Conservation (phyloP, 1,140 invertebrate species). For the Drosophila jambulina region DNA sequence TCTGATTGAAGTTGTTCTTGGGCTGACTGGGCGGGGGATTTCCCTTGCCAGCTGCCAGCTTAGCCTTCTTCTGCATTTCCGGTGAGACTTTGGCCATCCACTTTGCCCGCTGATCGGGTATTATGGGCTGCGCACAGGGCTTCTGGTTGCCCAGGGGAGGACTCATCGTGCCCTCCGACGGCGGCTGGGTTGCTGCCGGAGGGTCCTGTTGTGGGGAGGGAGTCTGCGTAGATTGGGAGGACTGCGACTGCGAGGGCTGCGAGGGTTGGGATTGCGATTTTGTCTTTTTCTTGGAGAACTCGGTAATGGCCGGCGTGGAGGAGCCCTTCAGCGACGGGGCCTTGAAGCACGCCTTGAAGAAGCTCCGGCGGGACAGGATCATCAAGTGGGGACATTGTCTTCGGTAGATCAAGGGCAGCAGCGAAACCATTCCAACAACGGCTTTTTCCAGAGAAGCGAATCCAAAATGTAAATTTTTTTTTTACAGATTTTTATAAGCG, state of each 20-base stretch:
- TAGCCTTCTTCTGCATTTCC: slow-evolving; percentile 29
- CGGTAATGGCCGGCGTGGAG: slow-evolving; percentile 9
- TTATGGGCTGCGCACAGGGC: slow-evolving; percentile 9
- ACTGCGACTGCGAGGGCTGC: background rate
- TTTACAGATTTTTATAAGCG: slow-evolving; percentile 11
- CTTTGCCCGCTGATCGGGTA: slow-evolving; percentile 63
- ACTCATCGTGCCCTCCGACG: background rate
- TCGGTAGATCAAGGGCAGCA: slow-evolving; percentile 25
- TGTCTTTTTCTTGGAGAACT: slow-evolving; percentile 6
- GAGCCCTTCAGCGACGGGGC: slow-evolving; percentile 3
- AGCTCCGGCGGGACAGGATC: slow-evolving; percentile 28
- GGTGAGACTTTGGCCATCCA: slow-evolving; percentile 70
- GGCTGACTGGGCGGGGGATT: background rate
- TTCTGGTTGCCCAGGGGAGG: background rate
- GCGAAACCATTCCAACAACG: slow-evolving; percentile 36
- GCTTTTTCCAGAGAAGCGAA: background rate
- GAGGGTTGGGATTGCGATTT: background rate
- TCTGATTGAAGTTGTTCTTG: background rate
- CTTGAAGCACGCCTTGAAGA: slow-evolving; percentile 61
- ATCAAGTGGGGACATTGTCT: slow-evolving; percentile 1
- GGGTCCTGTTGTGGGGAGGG: background rate
- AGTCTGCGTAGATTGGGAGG: background rate
- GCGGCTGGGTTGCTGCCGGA: background rate
- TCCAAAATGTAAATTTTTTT: slow-evolving; percentile 24
- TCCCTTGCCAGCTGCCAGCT: background rate